Evolutionary conservation across 2,113 vertebrate species (phyloP).

Genomic region (Leucopternis melanops): DNA sequence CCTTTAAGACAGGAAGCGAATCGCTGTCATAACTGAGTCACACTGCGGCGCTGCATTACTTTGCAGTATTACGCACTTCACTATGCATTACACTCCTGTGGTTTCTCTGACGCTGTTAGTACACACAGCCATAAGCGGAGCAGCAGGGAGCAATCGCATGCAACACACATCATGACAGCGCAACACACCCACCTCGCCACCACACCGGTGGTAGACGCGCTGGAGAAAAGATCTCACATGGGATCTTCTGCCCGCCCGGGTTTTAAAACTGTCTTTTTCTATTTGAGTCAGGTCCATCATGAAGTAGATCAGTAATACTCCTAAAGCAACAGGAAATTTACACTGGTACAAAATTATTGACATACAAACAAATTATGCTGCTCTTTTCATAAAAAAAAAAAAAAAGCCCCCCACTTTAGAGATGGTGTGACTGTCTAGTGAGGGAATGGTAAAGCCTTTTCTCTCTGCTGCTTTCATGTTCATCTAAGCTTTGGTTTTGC

Average conservation of each 20-base stretch:
- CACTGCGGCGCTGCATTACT: background rate
- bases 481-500: background rate
- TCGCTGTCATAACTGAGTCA: background rate
- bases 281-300: background rate
- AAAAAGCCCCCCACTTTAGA: background rate
- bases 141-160: background rate
- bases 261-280: background rate
- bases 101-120: background rate
- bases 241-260: too few species aligned
- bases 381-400: background rate
- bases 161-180: background rate
- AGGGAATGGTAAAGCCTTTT: constrained; percentile 1
- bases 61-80: background rate
- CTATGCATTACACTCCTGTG: background rate
- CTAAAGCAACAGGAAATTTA: background rate
- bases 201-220: rapidly evolving
- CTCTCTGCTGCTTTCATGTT: background rate
- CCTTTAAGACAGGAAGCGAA: background rate
- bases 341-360: background rate
- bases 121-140: background rate
- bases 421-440: background rate
- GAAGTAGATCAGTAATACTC: background rate
- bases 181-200: background rate
- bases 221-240: background rate
- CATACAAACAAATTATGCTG: background rate